Percentiles rank a stretch among this genome's conserved stretches.
These are phyloP conservation scores for Tonatia bakeri DNA, from an alignment of 2,113 vertebrate species.

Conservation along the genomic window DNA sequence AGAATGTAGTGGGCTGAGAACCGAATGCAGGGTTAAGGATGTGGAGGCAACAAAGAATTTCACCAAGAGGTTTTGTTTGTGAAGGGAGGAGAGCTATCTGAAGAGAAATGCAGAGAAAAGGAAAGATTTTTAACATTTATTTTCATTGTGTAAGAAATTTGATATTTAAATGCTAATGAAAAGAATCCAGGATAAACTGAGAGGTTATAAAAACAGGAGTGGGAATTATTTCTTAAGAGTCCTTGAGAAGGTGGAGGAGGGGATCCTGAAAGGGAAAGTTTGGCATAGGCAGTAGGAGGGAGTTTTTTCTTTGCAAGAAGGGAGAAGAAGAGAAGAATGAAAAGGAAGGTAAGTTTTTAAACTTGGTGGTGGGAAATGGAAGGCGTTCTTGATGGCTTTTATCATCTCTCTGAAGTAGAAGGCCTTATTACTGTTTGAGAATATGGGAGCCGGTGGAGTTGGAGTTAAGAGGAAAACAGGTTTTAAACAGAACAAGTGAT, in stretches of 20 bases:
- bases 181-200: background rate
- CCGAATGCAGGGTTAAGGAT: background rate
- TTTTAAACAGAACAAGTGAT: conserved; percentile 3
- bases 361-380: background rate
- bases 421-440: background rate
- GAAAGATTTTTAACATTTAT: background rate
- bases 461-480: background rate
- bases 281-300: background rate
- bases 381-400: background rate
- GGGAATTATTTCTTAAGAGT: background rate
- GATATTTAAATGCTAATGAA: conserved; percentile 7
- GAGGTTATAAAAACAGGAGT: background rate
- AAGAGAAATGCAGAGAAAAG: background rate
- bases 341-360: background rate
- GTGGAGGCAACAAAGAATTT: background rate
- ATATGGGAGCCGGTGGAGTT: background rate
- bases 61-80: background rate
- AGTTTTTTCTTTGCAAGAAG: background rate
- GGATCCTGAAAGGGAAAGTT: background rate
- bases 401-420: background rate
- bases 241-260: background rate
- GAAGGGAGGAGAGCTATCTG: background rate
- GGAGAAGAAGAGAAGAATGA: background rate
- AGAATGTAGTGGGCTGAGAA: background rate
- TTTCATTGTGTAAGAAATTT: background rate